Conservation (phyloP, 2,797 vertebrate genomes). For the Hybognathus amarus region DNA sequence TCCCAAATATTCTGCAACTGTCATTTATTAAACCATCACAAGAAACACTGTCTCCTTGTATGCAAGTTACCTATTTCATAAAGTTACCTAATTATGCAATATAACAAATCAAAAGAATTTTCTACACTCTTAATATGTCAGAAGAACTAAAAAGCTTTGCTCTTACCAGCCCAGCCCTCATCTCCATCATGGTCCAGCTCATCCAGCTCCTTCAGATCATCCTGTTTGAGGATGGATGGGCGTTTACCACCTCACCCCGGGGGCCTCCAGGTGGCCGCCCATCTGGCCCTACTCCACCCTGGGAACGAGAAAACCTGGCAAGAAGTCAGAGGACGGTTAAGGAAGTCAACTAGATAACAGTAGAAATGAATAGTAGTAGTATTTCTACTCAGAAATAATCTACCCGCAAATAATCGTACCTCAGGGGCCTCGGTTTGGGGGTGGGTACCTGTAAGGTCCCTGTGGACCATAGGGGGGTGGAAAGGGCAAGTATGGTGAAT, state of each 20-base stretch:
- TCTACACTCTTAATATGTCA: neutral
- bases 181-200: constrained; percentile 92
- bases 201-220: constrained; percentile 91
- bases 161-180: constrained; percentile 92
- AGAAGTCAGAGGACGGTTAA: neutral
- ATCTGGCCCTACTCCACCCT: constrained; percentile 75
- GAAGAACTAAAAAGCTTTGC: neutral
- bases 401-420: constrained; percentile 70
- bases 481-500: constrained; percentile 91
- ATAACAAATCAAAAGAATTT: neutral
- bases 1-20: neutral
- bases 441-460: constrained; percentile 88
- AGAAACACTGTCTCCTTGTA: neutral
- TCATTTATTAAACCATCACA: neutral
- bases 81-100: neutral
- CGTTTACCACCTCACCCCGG: constrained; percentile 84
- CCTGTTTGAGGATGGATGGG: constrained; percentile 93
- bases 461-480: constrained; percentile 90
- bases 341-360: neutral
- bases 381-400: neutral
- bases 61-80: neutral
- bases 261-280: constrained; percentile 74
- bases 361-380: neutral
- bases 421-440: constrained; percentile 84
- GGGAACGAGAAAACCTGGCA: constrained; percentile 83